These are phyloP conservation scores for Ochropacha duplaris DNA, from an alignment of 2,888 invertebrate genomes.

Conservation along the genomic window DNA sequence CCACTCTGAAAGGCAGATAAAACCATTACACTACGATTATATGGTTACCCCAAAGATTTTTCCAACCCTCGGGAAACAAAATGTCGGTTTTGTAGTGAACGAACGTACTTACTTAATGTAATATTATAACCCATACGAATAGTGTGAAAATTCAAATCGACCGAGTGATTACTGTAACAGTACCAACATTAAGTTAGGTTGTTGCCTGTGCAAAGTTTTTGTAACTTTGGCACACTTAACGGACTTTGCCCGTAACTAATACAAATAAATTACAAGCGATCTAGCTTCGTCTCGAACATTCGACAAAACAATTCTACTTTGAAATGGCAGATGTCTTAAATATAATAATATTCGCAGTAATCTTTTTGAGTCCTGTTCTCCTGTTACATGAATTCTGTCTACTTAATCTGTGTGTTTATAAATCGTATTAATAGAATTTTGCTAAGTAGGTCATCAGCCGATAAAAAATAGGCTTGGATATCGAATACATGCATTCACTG, in stretches of 20 bases:
- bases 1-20: too few relatives aligned
- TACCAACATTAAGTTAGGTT: background rate
- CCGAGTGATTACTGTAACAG: slow-evolving; percentile 1
- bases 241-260: slow-evolving; percentile 1
- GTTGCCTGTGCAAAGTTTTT: slow-evolving; percentile 1
- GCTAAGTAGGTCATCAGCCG: background rate
- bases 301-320: background rate
- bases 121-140: background rate
- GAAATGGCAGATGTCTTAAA: background rate
- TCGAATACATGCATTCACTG: too few relatives aligned
- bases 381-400: background rate
- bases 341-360: background rate
- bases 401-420: too few relatives aligned
- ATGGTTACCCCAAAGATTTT: too few relatives aligned
- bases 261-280: background rate
- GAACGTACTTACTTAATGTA: too few relatives aligned
- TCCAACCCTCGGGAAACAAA: background rate
- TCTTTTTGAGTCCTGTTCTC: background rate
- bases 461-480: too few relatives aligned
- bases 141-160: background rate
- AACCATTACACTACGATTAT: too few relatives aligned
- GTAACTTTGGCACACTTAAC: background rate
- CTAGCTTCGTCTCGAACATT: slow-evolving; percentile 1
- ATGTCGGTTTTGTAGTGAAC: background rate
- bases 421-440: background rate